These are phyloP conservation scores for Galaxias olidus DNA, from an alignment of 2,797 vertebrate species.

Conservation along the genomic window DNA sequence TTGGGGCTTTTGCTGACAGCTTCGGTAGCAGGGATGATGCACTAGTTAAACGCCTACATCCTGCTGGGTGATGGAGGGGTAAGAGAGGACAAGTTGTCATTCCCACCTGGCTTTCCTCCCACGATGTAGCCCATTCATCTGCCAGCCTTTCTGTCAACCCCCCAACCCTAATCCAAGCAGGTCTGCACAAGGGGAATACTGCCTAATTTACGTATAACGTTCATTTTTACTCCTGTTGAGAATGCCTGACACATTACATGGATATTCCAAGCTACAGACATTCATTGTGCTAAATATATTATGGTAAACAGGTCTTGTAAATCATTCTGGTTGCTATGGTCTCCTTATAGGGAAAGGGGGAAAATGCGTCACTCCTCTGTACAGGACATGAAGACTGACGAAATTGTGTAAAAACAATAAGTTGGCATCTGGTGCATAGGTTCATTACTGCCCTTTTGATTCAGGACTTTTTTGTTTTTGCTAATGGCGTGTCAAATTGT, in stretches of 20 bases:
- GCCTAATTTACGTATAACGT: too few species aligned
- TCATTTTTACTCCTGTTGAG: neutral
- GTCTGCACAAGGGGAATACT: too few species aligned
- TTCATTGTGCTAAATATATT: constrained; percentile 24
- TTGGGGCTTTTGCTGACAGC: neutral
- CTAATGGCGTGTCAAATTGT: constrained; percentile 1
- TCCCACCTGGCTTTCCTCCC: constrained; percentile 14
- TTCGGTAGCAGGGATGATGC: neutral
- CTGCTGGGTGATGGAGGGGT: neutral
- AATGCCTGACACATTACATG: constrained; percentile 5
- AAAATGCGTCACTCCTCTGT: neutral
- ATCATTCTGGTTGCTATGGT: neutral
- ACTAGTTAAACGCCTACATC: neutral
- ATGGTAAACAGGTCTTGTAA: constrained; percentile 5
- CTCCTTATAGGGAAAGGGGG: neutral
- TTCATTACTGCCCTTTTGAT: too few species aligned
- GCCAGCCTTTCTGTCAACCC: neutral
- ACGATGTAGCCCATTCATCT: constrained; percentile 2
- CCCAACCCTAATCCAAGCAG: neutral
- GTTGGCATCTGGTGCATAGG: too few species aligned
- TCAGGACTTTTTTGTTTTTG: neutral
- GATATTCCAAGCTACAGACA: constrained; percentile 8
- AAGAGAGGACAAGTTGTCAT: neutral
- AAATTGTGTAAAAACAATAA: too few species aligned
- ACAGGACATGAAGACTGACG: too few species aligned